Percentiles rank a stretch among this genome's conserved stretches.
phyloP scores from a whole-genome alignment of 2,113 vertebrate genomes.

The Lathamus discolor region DNA sequence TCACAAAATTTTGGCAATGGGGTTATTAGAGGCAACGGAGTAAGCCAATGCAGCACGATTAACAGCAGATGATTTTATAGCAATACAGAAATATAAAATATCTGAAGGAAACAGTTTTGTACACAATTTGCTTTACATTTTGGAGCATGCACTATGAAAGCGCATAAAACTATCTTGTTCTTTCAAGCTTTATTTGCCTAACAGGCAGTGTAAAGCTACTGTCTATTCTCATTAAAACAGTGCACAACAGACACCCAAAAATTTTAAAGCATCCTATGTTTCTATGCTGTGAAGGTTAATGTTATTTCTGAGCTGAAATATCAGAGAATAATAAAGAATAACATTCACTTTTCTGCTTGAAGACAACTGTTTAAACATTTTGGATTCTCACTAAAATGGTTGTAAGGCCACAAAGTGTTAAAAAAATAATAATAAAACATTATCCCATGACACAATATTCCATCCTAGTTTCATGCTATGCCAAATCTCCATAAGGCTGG shows the following conservation, averaged over 20 bases:
- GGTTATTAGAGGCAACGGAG: background rate
- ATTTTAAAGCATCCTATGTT: background rate
- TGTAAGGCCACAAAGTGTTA: background rate
- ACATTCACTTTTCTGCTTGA: background rate
- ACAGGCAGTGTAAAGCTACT: background rate
- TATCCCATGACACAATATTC: background rate
- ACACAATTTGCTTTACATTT: background rate
- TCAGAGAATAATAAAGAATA: too few species aligned
- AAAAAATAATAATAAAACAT: background rate
- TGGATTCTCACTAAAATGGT: background rate
- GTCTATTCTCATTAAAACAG: background rate
- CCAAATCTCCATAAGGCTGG: background rate
- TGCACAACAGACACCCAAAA: background rate
- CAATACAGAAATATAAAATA: background rate
- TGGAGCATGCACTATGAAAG: constrained; percentile 17
- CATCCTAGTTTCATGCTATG: background rate
- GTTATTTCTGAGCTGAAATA: background rate
- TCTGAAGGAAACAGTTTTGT: background rate
- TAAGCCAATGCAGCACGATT: background rate
- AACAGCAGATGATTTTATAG: background rate
- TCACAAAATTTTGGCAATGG: background rate
- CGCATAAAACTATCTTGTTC: background rate
- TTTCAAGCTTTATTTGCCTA: background rate
- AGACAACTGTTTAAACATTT: background rate
- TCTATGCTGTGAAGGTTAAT: background rate